Base-by-base conservation (phyloP, 2,113 vertebrate species). In the Centropristis striata region DNA sequence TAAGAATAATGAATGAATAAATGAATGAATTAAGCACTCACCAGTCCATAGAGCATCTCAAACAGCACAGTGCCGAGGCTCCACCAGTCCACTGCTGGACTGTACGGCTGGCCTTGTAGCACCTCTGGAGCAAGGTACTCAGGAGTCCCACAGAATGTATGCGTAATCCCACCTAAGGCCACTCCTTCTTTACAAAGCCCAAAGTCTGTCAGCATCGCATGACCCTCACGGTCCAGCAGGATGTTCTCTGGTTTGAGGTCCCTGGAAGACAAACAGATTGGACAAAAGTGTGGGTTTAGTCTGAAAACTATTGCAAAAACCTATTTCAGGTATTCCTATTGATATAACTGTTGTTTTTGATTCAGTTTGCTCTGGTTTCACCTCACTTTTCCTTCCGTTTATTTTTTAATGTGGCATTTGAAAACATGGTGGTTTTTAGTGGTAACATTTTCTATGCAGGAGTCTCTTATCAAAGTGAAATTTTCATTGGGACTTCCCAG, bases 221-320 rank as follows among this genome's bases (percentile, higher is more conserved):
- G 95, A 27, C 95, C 95, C 18, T 87, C 80, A 9, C 85, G 81
- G 87, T 96, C 94, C 71, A 96, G 87, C 83, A 95, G 75, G 71
- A 95, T 92, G 87, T 96, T 96, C 86, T 96, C 95, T 20, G 94
- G 95, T 82, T 96, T 95, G 27, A 96, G 86, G 82, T 96, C 95
- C 84, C 95, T 96, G 83, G 57, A 2, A 71, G 27, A 78, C 8
- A 84, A 54, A 69, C 46, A 63, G 13, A 77, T 0, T 21, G 23
- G 12, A 25, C 14, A 46, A n/a, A 58, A 49, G 5, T 49, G 15
- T 36, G n/a, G 1, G 8, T 32, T 71, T 46, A 21, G 16, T 68
- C 32, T 32, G 14, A 2, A 4, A 4, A 6, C 28, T 32, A 13
- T n/a, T n/a, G 11, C 15, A 78, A 59, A 28, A 49, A 47, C 7